Percentiles rank a stretch among this genome's conserved stretches.
Conservation (phyloP, 2,113 vertebrate genomes). For the Holacanthus passer region DNA sequence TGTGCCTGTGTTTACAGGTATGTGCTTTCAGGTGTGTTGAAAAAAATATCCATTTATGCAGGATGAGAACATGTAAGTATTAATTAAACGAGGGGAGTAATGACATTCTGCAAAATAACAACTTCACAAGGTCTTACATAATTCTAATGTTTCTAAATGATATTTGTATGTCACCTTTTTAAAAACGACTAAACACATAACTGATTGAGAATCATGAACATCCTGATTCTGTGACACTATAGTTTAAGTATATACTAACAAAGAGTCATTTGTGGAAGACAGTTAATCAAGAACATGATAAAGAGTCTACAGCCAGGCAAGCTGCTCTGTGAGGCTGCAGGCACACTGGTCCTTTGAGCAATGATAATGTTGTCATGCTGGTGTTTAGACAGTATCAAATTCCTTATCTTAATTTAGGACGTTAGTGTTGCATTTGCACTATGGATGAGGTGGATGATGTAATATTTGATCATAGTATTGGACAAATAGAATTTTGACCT, state of each 20-base stretch:
- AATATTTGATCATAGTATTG: neutral
- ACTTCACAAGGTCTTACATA: neutral
- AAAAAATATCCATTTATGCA: neutral
- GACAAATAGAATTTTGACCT: neutral
- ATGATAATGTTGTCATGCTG: slow-evolving; percentile 16
- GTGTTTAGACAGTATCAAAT: too few species aligned
- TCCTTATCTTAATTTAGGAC: neutral
- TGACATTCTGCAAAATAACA: neutral
- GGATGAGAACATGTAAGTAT: neutral
- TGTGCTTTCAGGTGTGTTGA: neutral
- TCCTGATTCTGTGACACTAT: neutral
- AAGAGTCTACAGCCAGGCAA: neutral
- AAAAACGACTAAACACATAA: neutral
- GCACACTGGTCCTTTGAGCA: neutral
- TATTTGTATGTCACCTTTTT: neutral
- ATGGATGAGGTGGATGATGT: neutral
- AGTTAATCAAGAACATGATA: neutral
- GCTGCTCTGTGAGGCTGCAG: neutral
- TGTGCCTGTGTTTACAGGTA: neutral
- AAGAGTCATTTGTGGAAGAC: neutral
- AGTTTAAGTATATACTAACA: neutral
- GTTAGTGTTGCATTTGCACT: neutral
- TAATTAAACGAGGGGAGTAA: neutral
- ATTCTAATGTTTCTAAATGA: neutral
- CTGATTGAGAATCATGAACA: neutral